Evolutionary conservation across 2,113 vertebrate species (phyloP), one percentile per base, ranked within the genome.

Genomic region (Mesembrinibis cayennensis): DNA sequence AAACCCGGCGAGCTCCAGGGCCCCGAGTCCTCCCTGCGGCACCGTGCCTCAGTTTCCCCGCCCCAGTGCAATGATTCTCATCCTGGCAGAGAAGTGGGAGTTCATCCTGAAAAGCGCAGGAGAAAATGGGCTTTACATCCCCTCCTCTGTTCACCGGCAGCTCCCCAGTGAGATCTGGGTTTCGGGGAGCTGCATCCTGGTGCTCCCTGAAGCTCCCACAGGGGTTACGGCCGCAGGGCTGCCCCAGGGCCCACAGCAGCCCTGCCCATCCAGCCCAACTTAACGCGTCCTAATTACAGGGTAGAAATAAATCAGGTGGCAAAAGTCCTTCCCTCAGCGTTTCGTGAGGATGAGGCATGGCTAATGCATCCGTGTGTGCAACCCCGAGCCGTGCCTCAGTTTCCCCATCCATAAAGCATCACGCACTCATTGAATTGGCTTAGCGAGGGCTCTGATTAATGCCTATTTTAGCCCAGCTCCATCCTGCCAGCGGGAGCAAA

Each of bases 281-380:
- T 76, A n/a, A 50, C 2, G 47, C 36, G 16, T 7, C 58, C 44
- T 59, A 59, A 89, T 89, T 81, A 55, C n/a, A 32, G 17, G 2
- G 18, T 7, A 23, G 14, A 27, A 65, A 42, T 18, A 61, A 65
- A 73, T 12, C 63, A 78, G 45, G 16, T 11, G 55, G 44, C 23
- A 29, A 73, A 91, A 29, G 34, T 3, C 26, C 55, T 84, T 84
- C 40, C 53, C 26, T 20, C 42, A 55, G 40, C 3, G 29, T 9
- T 77, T 15, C 0, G 0, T 1, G 0, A 53, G 53, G 47, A 55
- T 15, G 21, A 44, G 34, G 27, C 47, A 7, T 0, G 1, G 63
- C 59, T 34, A 34, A 29, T 3, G 7, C 38, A 14, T 10, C 69
- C 7, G 18, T 2, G 17, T 59, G 50, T 2, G 25, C 55, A 23